Percentiles rank a stretch among this genome's conserved stretches.
Conservation (phyloP, 2,113 vertebrate species). For the Gila orcuttii region DNA sequence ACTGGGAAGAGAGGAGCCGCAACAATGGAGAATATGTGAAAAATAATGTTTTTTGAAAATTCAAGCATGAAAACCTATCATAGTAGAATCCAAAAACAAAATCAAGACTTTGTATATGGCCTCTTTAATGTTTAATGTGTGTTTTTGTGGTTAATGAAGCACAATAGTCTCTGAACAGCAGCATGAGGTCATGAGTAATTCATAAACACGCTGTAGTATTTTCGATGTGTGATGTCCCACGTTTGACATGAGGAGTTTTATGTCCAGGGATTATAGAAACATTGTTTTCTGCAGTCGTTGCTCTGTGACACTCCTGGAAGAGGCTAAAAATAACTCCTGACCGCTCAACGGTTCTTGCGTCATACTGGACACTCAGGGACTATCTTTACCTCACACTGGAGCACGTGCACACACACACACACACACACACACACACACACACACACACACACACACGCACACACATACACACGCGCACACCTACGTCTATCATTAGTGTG, state of each 20-base stretch:
- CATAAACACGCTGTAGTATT: not conserved
- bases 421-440: not conserved
- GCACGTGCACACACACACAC: not conserved
- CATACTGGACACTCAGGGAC: slow-evolving; percentile 8
- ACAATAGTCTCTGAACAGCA: not conserved
- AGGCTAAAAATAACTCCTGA: slow-evolving; percentile 42
- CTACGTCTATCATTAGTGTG: slow-evolving; percentile 3
- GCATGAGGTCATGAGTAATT: slow-evolving; percentile 22
- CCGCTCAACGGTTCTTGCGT: slow-evolving; percentile 12
- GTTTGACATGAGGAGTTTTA: not conserved
- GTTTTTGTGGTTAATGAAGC: not conserved
- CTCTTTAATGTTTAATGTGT: not conserved
- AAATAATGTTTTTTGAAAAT: no score
- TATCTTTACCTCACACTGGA: slow-evolving; percentile 4
- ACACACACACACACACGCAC: not conserved
- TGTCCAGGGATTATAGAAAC: not conserved
- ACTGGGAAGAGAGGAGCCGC: no score
- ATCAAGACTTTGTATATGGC: no score
- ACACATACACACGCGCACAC: not conserved
- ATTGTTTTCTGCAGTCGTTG: slow-evolving; percentile 23
- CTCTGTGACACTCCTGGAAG: not conserved
- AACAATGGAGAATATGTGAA: no score
- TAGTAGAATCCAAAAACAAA: no score
- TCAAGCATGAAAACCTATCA: no score
- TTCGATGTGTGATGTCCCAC: not conserved